These are phyloP conservation scores for Papilio demoleus DNA, from an alignment of 2,888 invertebrate genomes.

Conservation along the genomic window DNA sequence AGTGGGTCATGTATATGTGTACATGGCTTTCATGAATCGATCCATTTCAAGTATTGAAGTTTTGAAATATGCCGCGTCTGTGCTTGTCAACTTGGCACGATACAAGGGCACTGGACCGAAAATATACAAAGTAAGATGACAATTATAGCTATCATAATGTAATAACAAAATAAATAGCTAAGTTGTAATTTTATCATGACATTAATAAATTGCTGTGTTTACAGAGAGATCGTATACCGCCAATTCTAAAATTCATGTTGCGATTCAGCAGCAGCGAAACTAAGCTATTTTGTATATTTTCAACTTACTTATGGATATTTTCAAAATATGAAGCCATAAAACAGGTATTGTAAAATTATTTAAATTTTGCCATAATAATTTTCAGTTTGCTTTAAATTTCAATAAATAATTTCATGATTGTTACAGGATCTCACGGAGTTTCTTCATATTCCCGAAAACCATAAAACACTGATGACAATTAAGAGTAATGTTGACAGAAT, in stretches of 20 bases:
- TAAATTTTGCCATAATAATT: background rate
- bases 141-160: background rate
- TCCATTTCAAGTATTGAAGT: conserved; percentile 85
- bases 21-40: conserved; percentile 79
- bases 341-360: conserved; percentile 55
- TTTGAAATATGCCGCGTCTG: conserved; percentile 78
- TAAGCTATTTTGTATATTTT: conserved; percentile 85
- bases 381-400: conserved; percentile 6
- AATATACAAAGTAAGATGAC: conserved; percentile 80
- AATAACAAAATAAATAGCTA: background rate
- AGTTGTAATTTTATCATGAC: background rate
- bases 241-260: conserved; percentile 85
- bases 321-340: conserved; percentile 78
- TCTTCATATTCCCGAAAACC: conserved; percentile 67
- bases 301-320: conserved; percentile 87
- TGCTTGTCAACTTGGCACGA: conserved; percentile 87
- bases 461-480: conserved; percentile 67
- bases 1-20: conserved; percentile 66
- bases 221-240: conserved; percentile 83
- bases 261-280: conserved; percentile 87
- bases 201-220: conserved; percentile 47
- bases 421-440: conserved; percentile 70
- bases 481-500: conserved; percentile 67
- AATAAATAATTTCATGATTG: conserved; percentile 26
- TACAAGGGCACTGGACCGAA: conserved; percentile 84